A percentile compares a stretch with the other conserved stretches of the same genome.
These are phyloP conservation scores for Noturus placidus DNA, from an alignment of 2,113 vertebrate genomes.

Conservation along the genomic window DNA sequence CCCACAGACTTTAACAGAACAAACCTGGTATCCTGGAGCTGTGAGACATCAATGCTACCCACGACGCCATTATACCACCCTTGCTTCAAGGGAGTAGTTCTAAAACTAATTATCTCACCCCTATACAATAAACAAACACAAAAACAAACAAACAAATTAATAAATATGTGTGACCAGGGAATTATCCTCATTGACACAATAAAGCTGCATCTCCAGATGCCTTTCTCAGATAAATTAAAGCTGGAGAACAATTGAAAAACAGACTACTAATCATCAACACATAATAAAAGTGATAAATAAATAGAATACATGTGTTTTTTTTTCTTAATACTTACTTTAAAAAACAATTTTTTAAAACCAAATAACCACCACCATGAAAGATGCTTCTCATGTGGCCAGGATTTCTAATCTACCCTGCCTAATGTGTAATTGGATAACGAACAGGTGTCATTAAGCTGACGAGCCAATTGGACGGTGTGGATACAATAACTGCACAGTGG, in stretches of 20 bases:
- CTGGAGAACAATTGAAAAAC: too few species aligned
- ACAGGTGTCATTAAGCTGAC: slow-evolving; percentile 44
- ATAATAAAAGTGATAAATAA: slow-evolving; percentile 1
- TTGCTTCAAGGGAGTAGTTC: not conserved
- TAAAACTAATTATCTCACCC: not conserved
- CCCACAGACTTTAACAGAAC: not conserved
- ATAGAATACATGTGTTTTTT: not conserved
- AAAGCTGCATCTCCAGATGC: not conserved
- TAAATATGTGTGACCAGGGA: not conserved
- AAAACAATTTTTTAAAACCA: not conserved
- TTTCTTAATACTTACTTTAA: not conserved
- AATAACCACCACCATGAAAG: not conserved
- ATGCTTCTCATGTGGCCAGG: slow-evolving; percentile 30
- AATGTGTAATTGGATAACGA: slow-evolving; percentile 55
- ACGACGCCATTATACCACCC: not conserved
- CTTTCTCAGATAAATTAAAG: not conserved
- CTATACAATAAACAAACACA: not conserved
- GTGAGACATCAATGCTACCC: not conserved
- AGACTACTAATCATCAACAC: not conserved
- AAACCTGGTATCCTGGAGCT: not conserved
- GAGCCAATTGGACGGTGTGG: slow-evolving; percentile 42
- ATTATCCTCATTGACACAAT: not conserved
- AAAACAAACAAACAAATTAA: not conserved
- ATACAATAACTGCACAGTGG: slow-evolving; percentile 19
- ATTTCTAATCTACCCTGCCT: slow-evolving; percentile 43